These are phyloP conservation scores for Protosalanx chinensis DNA, from an alignment of 2,797 vertebrate genomes.

Conservation along the genomic window DNA sequence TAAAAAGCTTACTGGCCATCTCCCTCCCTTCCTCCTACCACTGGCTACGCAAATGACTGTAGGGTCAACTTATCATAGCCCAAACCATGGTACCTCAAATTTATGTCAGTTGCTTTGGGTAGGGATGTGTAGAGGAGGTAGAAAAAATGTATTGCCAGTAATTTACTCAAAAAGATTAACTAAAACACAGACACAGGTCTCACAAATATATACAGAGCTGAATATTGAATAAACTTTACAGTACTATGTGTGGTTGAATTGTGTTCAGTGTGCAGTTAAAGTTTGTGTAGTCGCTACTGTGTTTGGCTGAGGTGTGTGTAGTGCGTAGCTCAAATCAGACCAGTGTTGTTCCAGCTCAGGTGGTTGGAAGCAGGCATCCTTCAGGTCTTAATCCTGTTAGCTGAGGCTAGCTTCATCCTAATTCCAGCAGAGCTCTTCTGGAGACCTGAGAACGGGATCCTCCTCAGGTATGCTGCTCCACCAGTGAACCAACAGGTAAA, in stretches of 20 bases:
- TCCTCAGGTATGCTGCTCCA: conserved; percentile 57
- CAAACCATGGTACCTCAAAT: neutral
- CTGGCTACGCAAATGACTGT: neutral
- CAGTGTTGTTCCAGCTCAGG: conserved; percentile 15
- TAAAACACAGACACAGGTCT: no score
- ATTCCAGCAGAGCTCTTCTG: conserved; percentile 61
- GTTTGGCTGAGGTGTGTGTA: neutral
- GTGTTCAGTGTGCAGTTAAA: neutral
- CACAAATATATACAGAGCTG: no score
- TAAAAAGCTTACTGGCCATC: neutral
- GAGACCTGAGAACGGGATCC: conserved; percentile 37
- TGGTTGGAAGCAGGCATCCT: conserved; percentile 30
- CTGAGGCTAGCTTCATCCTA: conserved; percentile 46
- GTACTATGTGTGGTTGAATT: neutral
- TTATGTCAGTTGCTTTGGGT: neutral
- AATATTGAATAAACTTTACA: no score
- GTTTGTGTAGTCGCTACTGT: neutral
- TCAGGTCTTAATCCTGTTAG: conserved; percentile 76
- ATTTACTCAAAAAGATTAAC: no score
- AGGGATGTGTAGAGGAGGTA: no score
- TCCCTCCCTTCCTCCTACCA: neutral
- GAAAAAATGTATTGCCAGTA: no score
- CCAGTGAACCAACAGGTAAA: conserved; percentile 70
- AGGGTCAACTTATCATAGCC: neutral
- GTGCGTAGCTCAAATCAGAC: neutral